Conservation (phyloP, 2,113 vertebrate genomes). For the Microcebus griseorufus region DNA sequence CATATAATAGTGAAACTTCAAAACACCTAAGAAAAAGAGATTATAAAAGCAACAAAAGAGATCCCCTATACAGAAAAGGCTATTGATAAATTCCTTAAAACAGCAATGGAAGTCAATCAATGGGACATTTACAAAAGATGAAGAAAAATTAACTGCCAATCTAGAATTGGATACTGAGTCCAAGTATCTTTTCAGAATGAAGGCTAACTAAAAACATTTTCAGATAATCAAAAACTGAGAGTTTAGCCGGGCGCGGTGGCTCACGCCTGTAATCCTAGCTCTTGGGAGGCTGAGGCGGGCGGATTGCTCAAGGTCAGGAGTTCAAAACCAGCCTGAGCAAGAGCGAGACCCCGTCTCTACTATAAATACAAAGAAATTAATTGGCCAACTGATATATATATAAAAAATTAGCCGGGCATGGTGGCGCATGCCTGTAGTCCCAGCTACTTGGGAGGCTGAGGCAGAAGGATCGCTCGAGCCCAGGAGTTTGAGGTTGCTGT, state of each 20-base stretch:
- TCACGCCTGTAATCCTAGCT: too few relatives aligned
- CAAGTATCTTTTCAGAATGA: neutral
- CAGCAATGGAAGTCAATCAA: neutral
- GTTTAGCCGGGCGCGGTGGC: neutral
- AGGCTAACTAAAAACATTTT: slow-evolving; percentile 1
- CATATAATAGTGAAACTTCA: neutral
- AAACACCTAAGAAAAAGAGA: neutral
- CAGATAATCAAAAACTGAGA: slow-evolving; percentile 12
- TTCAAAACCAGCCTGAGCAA: too few relatives aligned
- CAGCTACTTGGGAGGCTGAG: too few relatives aligned
- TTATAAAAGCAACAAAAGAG: neutral
- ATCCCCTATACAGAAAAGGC: neutral
- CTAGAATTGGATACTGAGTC: neutral
- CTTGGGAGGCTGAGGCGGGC: too few relatives aligned
- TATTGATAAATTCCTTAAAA: neutral
- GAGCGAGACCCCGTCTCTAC: too few relatives aligned
- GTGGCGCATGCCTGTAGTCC: too few relatives aligned
- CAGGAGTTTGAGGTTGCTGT: too few relatives aligned
- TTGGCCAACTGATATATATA: too few relatives aligned
- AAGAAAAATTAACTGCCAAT: neutral
- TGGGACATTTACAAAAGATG: neutral
- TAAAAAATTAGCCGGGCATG: too few relatives aligned
- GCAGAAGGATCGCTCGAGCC: too few relatives aligned
- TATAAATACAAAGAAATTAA: too few relatives aligned
- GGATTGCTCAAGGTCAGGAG: too few relatives aligned